Percentiles rank a stretch among this genome's conserved stretches.
Conservation (phyloP, 2,888 invertebrate genomes). For the Ephialtes manifestator region DNA sequence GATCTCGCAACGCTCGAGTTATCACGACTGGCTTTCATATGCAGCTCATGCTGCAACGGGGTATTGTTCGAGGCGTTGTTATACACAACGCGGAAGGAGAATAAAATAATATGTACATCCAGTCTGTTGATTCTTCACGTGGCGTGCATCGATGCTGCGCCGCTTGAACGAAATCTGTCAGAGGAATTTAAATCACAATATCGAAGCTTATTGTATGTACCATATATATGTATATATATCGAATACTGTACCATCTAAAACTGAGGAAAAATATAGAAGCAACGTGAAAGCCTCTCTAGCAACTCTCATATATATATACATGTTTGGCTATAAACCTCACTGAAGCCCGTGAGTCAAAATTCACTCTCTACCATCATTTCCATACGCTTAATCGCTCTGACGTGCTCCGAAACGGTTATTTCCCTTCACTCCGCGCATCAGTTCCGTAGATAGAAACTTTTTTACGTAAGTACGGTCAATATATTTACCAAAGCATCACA, state of each 20-base stretch:
- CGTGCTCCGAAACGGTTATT: conserved; percentile 10
- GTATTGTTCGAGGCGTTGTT: conserved; percentile 51
- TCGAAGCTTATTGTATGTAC: not conserved
- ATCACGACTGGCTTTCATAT: conserved; percentile 46
- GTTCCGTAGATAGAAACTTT: conserved; percentile 19
- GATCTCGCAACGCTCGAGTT: conserved; percentile 54
- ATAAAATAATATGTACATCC: conserved; percentile 23
- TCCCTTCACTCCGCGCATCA: not conserved
- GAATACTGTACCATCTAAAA: not conserved
- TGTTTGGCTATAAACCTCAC: not conserved
- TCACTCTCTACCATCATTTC: conserved; percentile 36
- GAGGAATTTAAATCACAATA: not conserved
- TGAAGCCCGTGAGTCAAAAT: conserved; percentile 25
- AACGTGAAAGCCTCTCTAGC: conserved; percentile 21
- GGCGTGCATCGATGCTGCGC: conserved; percentile 16
- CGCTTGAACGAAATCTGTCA: conserved; percentile 26
- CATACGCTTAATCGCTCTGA: conserved; percentile 26
- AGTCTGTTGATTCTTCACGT: conserved; percentile 25
- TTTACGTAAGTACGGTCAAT: conserved; percentile 12
- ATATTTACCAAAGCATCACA: not conserved
- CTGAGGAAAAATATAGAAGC: not conserved
- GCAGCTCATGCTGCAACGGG: conserved; percentile 20
- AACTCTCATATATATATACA: not conserved
- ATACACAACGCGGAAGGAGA: conserved; percentile 44
- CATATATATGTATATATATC: not conserved